Percentiles rank a stretch among this genome's conserved stretches.
These are phyloP conservation scores for Genyomyrus donnyi DNA, from an alignment of 2,113 vertebrate genomes.

Conservation along the genomic window DNA sequence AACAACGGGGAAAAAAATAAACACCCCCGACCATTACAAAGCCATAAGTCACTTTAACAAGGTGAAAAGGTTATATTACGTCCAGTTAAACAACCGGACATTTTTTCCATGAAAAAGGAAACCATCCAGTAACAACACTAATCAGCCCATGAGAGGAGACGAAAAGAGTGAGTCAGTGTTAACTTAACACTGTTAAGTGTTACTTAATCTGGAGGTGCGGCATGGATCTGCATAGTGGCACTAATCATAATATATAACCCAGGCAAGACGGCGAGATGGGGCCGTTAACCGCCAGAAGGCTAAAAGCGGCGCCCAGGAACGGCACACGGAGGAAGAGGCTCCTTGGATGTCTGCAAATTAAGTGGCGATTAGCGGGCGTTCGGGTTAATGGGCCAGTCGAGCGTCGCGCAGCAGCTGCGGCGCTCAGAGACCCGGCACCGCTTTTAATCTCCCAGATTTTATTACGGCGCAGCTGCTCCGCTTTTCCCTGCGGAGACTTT, in stretches of 20 bases:
- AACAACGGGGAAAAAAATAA: not conserved
- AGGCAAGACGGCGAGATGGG: not conserved
- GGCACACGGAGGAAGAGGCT: not conserved
- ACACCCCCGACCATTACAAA: not conserved
- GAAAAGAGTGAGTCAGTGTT: not conserved
- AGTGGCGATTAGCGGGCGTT: not conserved
- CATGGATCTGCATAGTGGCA: not conserved
- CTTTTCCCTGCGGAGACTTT: not conserved
- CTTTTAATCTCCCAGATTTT: not conserved
- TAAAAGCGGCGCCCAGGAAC: not conserved
- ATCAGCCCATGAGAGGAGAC: not conserved
- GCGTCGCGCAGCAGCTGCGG: not conserved
- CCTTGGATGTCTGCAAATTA: not conserved
- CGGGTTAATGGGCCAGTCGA: not conserved
- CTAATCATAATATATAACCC: not conserved
- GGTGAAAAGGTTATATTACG: not conserved
- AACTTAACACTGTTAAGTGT: not conserved
- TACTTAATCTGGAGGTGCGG: not conserved
- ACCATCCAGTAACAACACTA: not conserved
- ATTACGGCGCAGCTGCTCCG: not conserved
- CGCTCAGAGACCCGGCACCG: not conserved
- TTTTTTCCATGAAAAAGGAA: not conserved
- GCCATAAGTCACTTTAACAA: not conserved
- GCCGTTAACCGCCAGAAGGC: not conserved
- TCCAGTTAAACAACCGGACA: not conserved